A percentile compares a stretch with the other conserved stretches of the same genome.
These are phyloP conservation scores for Drosophila siamana DNA, from an alignment of 2,888 invertebrate species.

Conservation along the genomic window DNA sequence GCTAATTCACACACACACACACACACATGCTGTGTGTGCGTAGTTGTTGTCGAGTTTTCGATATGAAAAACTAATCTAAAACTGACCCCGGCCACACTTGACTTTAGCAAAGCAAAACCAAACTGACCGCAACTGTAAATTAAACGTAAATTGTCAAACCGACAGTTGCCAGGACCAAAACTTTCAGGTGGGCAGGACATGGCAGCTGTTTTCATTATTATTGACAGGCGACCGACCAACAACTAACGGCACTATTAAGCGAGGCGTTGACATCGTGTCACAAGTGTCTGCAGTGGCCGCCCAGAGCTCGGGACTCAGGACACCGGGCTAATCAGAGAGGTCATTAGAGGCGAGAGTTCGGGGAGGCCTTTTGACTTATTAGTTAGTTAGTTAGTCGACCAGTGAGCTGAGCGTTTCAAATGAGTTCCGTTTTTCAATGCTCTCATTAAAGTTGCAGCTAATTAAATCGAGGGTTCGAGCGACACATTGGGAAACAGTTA, in stretches of 20 bases:
- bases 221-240: constrained; percentile 62
- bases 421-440: constrained; percentile 40
- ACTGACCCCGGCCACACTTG: constrained; percentile 69
- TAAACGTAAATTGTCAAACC: constrained; percentile 67
- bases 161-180: constrained; percentile 70
- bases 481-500: constrained; percentile 50
- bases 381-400: constrained; percentile 30
- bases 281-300: constrained; percentile 53
- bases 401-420: constrained; percentile 4
- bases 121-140: constrained; percentile 75
- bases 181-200: constrained; percentile 44
- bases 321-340: constrained; percentile 66
- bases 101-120: constrained; percentile 47
- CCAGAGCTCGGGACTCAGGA: too few relatives aligned
- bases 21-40: constrained; percentile 37
- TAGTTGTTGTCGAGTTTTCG: constrained; percentile 39
- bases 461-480: constrained; percentile 55
- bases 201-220: constrained; percentile 78
- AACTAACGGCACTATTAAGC: constrained; percentile 70
- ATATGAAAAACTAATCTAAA: constrained; percentile 76
- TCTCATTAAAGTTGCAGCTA: constrained; percentile 56
- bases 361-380: constrained; percentile 50
- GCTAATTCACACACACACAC: constrained; percentile 63
- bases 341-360: constrained; percentile 65
- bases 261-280: constrained; percentile 72